Base-by-base conservation (phyloP, 2,797 vertebrate species). In the Cirrhinus molitorella region DNA sequence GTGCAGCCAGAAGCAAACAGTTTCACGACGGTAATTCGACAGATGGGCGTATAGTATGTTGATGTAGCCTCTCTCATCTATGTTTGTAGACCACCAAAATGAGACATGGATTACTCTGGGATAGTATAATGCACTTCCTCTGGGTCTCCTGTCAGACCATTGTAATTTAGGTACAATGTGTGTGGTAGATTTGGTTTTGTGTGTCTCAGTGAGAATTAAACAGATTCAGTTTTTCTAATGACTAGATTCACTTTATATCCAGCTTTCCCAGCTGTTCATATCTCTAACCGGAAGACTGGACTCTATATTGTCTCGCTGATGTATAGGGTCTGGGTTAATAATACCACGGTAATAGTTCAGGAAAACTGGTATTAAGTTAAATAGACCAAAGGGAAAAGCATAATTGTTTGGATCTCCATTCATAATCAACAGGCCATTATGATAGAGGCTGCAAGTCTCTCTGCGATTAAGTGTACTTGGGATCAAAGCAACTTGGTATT, bases 1-100 rank as follows among this genome's bases (percentile, higher is more conserved):
- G 68, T 71, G 77, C 80, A 28, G 93, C 92, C 93, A 86, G 85
- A 71, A 91, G 94, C 91, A 86, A 92, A 93, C 91, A 89, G 86
- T 92, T 94, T 87, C 79, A 81, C 82, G 80, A 88, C 88, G 90
- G 92, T 93, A 89, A 89, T 89, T 85, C 86, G 88, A 90, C 88
- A 87, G 63, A 90, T 91, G 91, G 92, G 88, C 84, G 91, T 87
- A 89, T 91, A 28, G 43, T 45, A 71, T 49, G 70, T 61, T 34
- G 51, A 92, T 92, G 77, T 49, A 80, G 43, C 45, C 83, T 80
- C 82, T 88, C 81, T 80, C 79, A 84, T 88, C 75, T 85, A 45
- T n/a, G 80, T 47, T n/a, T 79, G 74, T 82, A 80, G 84, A 85
- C 89, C 88, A 84, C 75, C 83, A 86, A 77, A 88, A 85, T 17